A percentile compares a stretch with the other conserved stretches of the same genome.
phyloP scores from a whole-genome alignment of 2,888 invertebrate species.

The Mechanitis mazaeus region DNA sequence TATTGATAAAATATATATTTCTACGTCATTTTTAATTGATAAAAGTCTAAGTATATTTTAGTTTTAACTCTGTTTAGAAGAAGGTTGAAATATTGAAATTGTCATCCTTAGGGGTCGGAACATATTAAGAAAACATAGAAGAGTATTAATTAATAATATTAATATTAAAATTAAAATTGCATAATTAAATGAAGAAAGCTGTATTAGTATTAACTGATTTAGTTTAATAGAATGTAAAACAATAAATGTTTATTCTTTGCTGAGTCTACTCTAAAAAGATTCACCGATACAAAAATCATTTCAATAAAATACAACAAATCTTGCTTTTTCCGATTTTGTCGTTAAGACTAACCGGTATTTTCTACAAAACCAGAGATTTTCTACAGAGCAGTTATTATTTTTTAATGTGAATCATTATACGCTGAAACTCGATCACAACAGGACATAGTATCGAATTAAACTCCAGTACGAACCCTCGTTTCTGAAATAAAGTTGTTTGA shows the following conservation, averaged over 20 bases:
- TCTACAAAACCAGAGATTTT: slow-evolving; percentile 4
- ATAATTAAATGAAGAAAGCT: too few relatives aligned
- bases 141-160: too few relatives aligned
- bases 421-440: slow-evolving; percentile 29
- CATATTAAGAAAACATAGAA: too few relatives aligned
- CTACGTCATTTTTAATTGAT: too few relatives aligned
- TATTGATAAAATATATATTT: too few relatives aligned
- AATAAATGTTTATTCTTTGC: not conserved
- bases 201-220: too few relatives aligned
- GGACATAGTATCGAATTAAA: slow-evolving; percentile 31
- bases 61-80: too few relatives aligned
- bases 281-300: not conserved
- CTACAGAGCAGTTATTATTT: slow-evolving; percentile 24
- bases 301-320: not conserved
- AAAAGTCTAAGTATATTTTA: too few relatives aligned
- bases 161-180: too few relatives aligned
- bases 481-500: slow-evolving; percentile 67
- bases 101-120: too few relatives aligned
- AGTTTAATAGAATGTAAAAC: not conserved
- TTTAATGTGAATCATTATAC: slow-evolving; percentile 27
- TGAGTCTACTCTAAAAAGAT: slow-evolving; percentile 1
- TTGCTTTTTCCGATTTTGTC: slow-evolving; percentile 5
- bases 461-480: slow-evolving; percentile 31
- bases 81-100: too few relatives aligned
- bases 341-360: slow-evolving; percentile 5